Percentiles rank a stretch among this genome's conserved stretches.
Evolutionary conservation across 2,888 invertebrate genomes (phyloP).

Genomic region (Anthoptus insignis): DNA sequence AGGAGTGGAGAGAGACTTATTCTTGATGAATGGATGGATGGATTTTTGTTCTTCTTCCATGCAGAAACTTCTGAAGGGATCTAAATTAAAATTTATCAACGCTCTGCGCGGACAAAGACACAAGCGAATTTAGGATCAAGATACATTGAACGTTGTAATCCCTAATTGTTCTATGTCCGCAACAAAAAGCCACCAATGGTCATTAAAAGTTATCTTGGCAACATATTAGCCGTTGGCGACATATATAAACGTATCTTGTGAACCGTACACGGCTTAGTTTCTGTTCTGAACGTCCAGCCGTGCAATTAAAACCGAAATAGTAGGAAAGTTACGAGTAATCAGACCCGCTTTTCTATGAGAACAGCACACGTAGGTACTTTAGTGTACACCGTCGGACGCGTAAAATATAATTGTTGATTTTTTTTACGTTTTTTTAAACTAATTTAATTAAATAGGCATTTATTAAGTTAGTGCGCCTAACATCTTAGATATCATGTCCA

Average conservation of each 20-base stretch:
- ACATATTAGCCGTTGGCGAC: not conserved
- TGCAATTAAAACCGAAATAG: constrained; percentile 63
- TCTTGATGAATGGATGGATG: no score
- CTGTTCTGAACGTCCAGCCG: constrained; percentile 32
- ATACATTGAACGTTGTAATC: not conserved
- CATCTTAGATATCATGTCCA: no score
- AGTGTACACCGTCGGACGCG: constrained; percentile 57
- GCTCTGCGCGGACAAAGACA: no score
- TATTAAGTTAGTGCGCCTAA: no score
- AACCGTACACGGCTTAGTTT: constrained; percentile 14
- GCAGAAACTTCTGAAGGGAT: no score
- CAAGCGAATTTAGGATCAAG: no score
- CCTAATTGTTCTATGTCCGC: not conserved
- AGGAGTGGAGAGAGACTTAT: no score
- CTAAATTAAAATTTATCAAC: no score
- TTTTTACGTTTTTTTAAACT: no score
- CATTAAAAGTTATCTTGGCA: not conserved
- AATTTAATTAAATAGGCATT: no score
- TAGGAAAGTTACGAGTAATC: constrained; percentile 63
- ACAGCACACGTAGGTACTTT: constrained; percentile 64
- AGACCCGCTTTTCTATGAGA: constrained; percentile 63
- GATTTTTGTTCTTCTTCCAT: no score
- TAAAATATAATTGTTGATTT: constrained; percentile 14
- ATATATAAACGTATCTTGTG: constrained; percentile 1
- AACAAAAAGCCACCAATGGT: not conserved